Evolutionary conservation across 2,797 vertebrate species (phyloP), one percentile per base, ranked within the genome.

Genomic region (Galaxias olidus): DNA sequence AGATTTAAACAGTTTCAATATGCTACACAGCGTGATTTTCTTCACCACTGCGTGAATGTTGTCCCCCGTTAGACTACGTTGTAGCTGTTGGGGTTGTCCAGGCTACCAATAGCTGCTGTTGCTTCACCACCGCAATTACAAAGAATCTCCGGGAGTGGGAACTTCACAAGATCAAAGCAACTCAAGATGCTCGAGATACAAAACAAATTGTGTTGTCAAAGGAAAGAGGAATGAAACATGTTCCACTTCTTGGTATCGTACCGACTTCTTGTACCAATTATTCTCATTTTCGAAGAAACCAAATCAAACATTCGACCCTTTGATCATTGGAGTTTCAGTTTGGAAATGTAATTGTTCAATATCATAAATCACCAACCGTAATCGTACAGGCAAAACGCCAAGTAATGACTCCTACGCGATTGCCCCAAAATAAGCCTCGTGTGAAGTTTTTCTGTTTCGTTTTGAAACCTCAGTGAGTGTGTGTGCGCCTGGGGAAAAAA

Each of bases 401-500:
- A 63, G 9, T 43, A 68, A 59, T 61, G 41, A 63, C 45, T 55
- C 15, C 17, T 10, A 51, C 19, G 56, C 10, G 44, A 17, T 48
- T 60, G n/a, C n/a, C 46, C 49, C 15, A 41, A 30, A 30, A 30
- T 30, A 55, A 53, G 46, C 54, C 13, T 62, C 10, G 1, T 30
- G 54, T 54, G 10, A 65, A n/a, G n/a, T n/a, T n/a, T n/a, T 9
- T 15, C 40, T 46, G 12, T 4, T 47, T 47, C 8, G n/a, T n/a
- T 47, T 47, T 47, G 14, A 11, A 14, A 10, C 46, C 46, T 47
- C 46, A 10, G 46, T 12, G 4, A 4, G 78, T 81, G 74, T 55
- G n/a, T n/a, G n/a, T n/a, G n/a, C n/a, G 72, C 64, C 77, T 79
- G 77, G 77, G 81, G 18, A 53, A 53, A 19, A 53, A 79, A 82